Conservation (phyloP, 2,113 vertebrate species). For the Scomber colias region DNA sequence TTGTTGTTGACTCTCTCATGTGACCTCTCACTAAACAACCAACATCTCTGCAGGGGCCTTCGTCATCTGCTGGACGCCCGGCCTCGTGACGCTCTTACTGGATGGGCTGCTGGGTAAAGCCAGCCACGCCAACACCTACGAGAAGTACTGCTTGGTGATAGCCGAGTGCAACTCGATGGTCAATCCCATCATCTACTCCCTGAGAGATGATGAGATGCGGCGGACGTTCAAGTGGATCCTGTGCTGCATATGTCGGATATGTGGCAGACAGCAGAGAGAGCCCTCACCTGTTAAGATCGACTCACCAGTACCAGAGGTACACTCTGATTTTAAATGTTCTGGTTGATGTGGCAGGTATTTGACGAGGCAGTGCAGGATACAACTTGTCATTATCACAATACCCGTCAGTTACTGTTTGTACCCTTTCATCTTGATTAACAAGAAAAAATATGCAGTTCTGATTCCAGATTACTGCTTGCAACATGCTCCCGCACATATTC, state of each 20-base stretch:
- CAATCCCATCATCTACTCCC: slow-evolving; percentile 93
- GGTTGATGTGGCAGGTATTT: neutral
- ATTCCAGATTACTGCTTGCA: neutral
- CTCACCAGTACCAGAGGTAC: slow-evolving; percentile 72
- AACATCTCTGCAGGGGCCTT: slow-evolving; percentile 87
- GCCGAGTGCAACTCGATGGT: slow-evolving; percentile 94
- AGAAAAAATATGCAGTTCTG: neutral
- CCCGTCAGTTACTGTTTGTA: neutral
- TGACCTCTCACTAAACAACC: neutral
- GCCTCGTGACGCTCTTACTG: slow-evolving; percentile 89
- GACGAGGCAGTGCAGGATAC: neutral
- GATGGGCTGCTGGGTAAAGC: slow-evolving; percentile 87
- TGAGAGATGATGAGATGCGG: slow-evolving; percentile 92
- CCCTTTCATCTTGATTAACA: neutral
- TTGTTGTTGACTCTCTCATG: neutral
- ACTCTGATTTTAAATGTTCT: no score
- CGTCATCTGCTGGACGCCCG: slow-evolving; percentile 95
- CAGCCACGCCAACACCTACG: slow-evolving; percentile 86
- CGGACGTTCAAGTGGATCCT: slow-evolving; percentile 90
- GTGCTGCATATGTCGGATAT: slow-evolving; percentile 82
- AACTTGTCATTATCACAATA: neutral
- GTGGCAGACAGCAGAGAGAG: slow-evolving; percentile 45
- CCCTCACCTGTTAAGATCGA: slow-evolving; percentile 28
- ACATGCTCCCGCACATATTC: neutral
- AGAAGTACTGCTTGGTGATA: slow-evolving; percentile 92